Evolutionary conservation across 2,797 vertebrate genomes (phyloP), one percentile per base, ranked within the genome.

Genomic region (Melanotaenia pygmaea): DNA sequence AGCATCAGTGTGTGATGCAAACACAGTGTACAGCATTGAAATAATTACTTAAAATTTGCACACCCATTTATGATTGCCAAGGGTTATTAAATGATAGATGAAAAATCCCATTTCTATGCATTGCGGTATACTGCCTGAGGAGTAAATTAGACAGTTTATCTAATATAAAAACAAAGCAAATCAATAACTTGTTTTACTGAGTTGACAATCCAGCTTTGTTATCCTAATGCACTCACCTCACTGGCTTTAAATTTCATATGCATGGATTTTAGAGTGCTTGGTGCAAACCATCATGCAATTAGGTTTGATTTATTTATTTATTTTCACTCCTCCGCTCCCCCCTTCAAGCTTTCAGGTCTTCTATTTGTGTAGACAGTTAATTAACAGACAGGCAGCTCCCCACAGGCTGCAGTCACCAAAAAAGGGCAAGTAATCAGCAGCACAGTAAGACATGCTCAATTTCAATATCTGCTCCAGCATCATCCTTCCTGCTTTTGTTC

Each of bases 351-450:
- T 77, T 53, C 69, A 71, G 56, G 63, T 80, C 78, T 75, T 57
- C 62, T 67, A 74, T 86, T 87, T 83, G 70, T 80, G 68, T 72
- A 63, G 2, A 0, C 50, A 66, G 80, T 80, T 91, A 90, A 90
- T 90, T 89, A 90, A 83, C 69, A 81, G 74, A 80, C 62, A 67
- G 53, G 34, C 47, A 14, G 59, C 62, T 77, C 75, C 64, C 53
- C 40, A n/a, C 51, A 73, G 74, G 67, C 59, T 53, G 18, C 72
- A 50, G 56, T 47, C 66, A 47, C 40, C n/a, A 9, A 6, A 24
- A 40, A 58, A 34, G 54, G 54, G 38, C 14, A 11, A 54, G 30
- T 65, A 65, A 51, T 77, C 62, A 67, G 64, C 47, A 3, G 5
- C 11, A 63, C 28, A 74, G 34, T 73, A 56, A 72, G 57, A 75